Conservation (phyloP, 2,888 invertebrate genomes). For the Myopa tessellatipennis region DNA sequence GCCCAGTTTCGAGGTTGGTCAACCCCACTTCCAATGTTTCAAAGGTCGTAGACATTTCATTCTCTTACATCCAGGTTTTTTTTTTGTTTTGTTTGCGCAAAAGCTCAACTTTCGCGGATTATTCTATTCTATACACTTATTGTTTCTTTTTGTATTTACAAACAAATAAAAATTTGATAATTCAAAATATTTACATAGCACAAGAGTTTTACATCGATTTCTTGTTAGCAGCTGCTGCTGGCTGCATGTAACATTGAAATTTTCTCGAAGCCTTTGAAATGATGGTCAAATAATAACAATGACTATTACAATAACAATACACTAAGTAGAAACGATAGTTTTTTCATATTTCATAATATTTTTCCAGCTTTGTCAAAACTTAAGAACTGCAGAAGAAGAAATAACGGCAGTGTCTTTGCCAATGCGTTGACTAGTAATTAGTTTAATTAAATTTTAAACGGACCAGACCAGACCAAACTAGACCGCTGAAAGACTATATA, state of each 20-base stretch:
- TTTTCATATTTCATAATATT: conserved; percentile 17
- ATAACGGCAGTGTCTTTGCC: conserved; percentile 12
- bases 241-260: conserved; percentile 39
- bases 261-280: conserved; percentile 57
- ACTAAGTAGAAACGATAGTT: neutral
- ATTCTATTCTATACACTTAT: neutral
- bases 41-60: neutral
- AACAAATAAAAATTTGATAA: neutral
- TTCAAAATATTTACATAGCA: neutral
- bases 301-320: neutral
- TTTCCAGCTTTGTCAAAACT: neutral
- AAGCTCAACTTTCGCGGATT: neutral
- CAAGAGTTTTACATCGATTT: neutral
- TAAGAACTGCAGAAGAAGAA: neutral
- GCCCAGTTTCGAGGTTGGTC: neutral
- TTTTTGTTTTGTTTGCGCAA: conserved; percentile 2
- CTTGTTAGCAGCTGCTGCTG: neutral
- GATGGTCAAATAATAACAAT: conserved; percentile 47
- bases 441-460: conserved; percentile 57
- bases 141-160: neutral
- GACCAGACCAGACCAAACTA: neutral
- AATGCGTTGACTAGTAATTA: conserved; percentile 23
- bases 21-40: neutral
- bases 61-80: neutral
- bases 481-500: conserved; percentile 56